phyloP scores from a whole-genome alignment of 2,113 vertebrate species.

The Callithrix jacchus region DNA sequence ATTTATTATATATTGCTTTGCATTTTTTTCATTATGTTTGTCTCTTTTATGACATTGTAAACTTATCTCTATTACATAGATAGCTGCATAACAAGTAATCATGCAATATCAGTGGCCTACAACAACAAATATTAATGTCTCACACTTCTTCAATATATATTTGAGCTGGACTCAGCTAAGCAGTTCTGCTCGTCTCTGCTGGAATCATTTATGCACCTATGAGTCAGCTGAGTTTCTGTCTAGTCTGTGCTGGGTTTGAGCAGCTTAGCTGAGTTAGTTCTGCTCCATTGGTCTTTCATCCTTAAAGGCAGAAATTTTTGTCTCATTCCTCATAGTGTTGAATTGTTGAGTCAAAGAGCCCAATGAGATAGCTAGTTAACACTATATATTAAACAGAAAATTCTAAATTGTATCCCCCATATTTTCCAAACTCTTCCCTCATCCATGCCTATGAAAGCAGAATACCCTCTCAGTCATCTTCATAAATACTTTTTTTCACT shows the following conservation, averaged over 20 bases:
- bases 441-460: not conserved
- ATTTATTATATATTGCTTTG: not conserved
- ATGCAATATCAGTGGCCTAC: not conserved
- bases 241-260: not conserved
- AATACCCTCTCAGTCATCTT: not conserved
- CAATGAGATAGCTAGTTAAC: not conserved
- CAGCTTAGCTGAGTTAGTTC: not conserved
- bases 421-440: not conserved
- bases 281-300: not conserved
- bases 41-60: not conserved
- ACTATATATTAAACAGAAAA: slow-evolving; percentile 5
- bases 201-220: not conserved
- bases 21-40: not conserved
- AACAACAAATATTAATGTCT: not conserved
- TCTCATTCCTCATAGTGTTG: not conserved
- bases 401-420: not conserved
- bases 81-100: not conserved
- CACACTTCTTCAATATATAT: not conserved
- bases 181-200: not conserved
- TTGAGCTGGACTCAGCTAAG: not conserved
- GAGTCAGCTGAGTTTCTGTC: not conserved
- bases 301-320: not conserved
- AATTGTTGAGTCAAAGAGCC: not conserved
- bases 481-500: not conserved
- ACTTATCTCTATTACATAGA: not conserved